Base-by-base conservation (phyloP, 2,113 vertebrate genomes). In the Pollimyrus isidori region DNA sequence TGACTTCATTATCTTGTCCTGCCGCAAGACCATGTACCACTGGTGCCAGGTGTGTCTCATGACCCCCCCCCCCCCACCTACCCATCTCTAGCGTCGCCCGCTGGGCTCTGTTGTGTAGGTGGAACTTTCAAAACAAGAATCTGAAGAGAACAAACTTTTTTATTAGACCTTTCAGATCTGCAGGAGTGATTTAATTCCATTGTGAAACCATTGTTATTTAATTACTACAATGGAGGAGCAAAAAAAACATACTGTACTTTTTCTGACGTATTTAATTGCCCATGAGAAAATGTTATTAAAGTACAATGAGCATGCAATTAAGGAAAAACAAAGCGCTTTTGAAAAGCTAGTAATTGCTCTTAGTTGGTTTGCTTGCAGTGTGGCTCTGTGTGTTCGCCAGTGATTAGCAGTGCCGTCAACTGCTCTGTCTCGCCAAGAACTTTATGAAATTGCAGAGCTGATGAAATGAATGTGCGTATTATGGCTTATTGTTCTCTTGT, bases 251-350 rank as follows among this genome's bases (percentile, higher is more conserved):
- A 53, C 82, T 84, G 82, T 84, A 84, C 50, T 50, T 53, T 53
- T 87, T 87, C 48, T 53, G 82, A 23, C 82, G 82, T 48, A n/a
- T 87, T 87, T 53, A 87, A 53, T 53, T 53, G 85, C 85, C 49
- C 49, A 53, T 53, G 49, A 53, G 85, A 53, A 87, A 87, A 86
- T 53, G 85, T 52, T 86, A 52, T 86, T 86, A 86, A 52, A 86
- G 85, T 48, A 86, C 85, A 86, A 86, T 86, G 85, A 86, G 45
- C 49, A 86, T 53, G 49, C n/a, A 86, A 86, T 86, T 86, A 86
- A 52, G 85, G 45, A 86, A 52, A 86, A 86, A 52, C 46, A 86
- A 52, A 86, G 48, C 85, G 6, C 48, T 52, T 52, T 86, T 86
- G 85, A 52, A 52, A 52, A 52, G 85, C 48, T 52, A n/a, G 48